Percentiles rank a stretch among this genome's conserved stretches.
These are phyloP conservation scores for Melikaiella ostensackeni DNA, from an alignment of 2,888 invertebrate species.

Conservation along the genomic window DNA sequence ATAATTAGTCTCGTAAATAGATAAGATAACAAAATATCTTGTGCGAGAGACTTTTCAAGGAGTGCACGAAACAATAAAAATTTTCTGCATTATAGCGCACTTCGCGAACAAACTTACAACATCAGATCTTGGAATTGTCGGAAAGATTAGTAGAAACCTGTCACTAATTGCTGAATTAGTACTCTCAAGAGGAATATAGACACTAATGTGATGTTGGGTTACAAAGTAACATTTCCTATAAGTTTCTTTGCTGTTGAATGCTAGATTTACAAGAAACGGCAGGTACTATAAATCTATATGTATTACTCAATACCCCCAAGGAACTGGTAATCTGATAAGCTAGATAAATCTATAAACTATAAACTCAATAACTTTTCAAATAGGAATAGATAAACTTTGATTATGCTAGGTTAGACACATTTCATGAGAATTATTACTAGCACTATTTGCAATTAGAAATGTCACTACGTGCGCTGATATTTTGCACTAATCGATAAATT, in stretches of 20 bases:
- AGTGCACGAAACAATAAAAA: neutral
- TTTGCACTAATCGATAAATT: neutral
- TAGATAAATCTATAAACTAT: neutral
- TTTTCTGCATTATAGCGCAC: neutral
- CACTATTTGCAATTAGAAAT: constrained; percentile 12
- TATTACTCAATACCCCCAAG: constrained; percentile 13
- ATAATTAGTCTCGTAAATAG: neutral
- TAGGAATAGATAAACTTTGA: neutral
- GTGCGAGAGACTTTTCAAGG: neutral
- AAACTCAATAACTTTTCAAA: neutral
- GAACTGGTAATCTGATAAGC: constrained; percentile 26
- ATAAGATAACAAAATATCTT: neutral
- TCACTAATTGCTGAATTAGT: constrained; percentile 34
- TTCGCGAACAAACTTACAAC: neutral
- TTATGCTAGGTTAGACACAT: neutral
- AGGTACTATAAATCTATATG: constrained; percentile 23
- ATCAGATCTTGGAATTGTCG: neutral
- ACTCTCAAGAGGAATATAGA: constrained; percentile 7
- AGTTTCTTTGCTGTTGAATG: constrained; percentile 1
- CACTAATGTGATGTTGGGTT: constrained; percentile 22
- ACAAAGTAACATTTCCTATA: constrained; percentile 34
- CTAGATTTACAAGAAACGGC: constrained; percentile 24
- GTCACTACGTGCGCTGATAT: neutral
- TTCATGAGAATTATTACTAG: neutral
- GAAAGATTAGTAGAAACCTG: constrained; percentile 32